Evolutionary conservation across 2,888 invertebrate species (phyloP), one percentile per base, ranked within the genome.

Genomic region (Cephus runcator): DNA sequence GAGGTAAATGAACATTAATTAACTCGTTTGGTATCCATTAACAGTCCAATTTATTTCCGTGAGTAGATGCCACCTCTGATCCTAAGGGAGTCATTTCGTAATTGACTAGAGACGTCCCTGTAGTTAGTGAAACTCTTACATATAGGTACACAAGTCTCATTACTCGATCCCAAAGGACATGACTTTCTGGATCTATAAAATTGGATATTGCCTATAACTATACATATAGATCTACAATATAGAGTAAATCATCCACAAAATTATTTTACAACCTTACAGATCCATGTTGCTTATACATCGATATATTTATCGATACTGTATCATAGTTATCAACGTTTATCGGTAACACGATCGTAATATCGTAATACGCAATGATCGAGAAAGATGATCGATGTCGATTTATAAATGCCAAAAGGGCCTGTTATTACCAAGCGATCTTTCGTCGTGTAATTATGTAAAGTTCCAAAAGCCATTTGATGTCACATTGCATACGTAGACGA

Each of bases 71-170:
- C 80, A 31, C 80, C 83, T 80, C 77, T 82, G 82, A 82, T 85
- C 85, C 85, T 83, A 73, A 79, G 83, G 84, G 85, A 85, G 84
- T 85, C 81, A 85, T 85, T 85, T 85, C 79, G 84, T 81, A 85
- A 85, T 85, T 85, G 84, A 84, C 84, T 80, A 23, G 56, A 15
- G 15, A 9, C 56, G 0, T 23, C 56, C 56, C 56, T 56, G 56
- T 9, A 56, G 56, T 56, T 56, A 56, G 56, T 23, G 23, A 56
- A 56, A 23, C 56, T 56, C 9, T 2, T 23, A 56, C 6, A 56
- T 56, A 56, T 12, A 56, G 4, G 15, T 56, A 56, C 9, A 23
- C 23, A 23, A 56, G 56, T 56, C 56, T 56, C 23, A 9, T 56
- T 56, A 56, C 56, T 23, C 23, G 9, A 9, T 2, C 23, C 56